Conservation (phyloP, 2,888 invertebrate species). For the Chrysolina haemoptera region DNA sequence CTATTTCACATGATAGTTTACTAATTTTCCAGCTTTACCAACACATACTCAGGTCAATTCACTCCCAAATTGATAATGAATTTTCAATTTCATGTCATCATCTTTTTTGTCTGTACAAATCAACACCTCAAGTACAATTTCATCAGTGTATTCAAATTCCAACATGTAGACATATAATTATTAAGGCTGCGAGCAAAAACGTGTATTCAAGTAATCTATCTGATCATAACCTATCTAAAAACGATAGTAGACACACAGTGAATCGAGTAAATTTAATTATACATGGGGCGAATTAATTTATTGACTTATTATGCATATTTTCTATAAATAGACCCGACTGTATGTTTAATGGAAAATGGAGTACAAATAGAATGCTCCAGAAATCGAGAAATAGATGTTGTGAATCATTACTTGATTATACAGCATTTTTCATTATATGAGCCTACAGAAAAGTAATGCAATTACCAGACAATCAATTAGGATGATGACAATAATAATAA, state of each 20-base stretch:
- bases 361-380: background rate
- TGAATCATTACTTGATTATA: background rate
- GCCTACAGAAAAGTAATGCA: no score
- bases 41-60: no score
- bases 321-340: constrained; percentile 9
- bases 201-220: constrained; percentile 12
- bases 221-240: constrained; percentile 4
- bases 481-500: no score
- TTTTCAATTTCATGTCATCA: no score
- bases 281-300: background rate
- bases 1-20: no score
- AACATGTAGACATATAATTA: constrained; percentile 14
- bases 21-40: no score
- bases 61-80: no score
- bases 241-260: constrained; percentile 9
- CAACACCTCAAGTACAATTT: background rate
- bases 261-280: constrained; percentile 13
- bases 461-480: no score
- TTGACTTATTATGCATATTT: constrained; percentile 10
- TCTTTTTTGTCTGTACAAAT: background rate
- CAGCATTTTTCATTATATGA: no score
- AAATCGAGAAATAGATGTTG: background rate
- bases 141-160: background rate
- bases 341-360: background rate
- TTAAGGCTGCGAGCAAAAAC: background rate